Conservation (phyloP, 2,888 invertebrate genomes). For the Sicus ferrugineus region DNA sequence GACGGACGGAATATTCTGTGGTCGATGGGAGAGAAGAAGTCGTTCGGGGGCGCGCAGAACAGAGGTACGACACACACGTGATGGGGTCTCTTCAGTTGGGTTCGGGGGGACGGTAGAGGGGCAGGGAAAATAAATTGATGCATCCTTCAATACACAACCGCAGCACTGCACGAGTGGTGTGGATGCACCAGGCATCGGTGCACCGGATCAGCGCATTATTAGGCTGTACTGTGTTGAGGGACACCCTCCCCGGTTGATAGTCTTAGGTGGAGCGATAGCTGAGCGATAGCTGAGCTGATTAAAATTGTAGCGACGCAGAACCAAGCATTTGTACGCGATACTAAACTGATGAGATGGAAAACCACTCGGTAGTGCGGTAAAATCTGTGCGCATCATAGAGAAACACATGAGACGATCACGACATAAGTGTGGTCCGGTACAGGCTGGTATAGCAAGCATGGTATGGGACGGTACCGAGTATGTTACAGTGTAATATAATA, state of each 20-base stretch:
- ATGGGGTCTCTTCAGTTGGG: not conserved
- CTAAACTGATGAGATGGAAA: too few relatives aligned
- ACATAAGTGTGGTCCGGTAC: too few relatives aligned
- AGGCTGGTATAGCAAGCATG: too few relatives aligned
- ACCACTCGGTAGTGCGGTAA: too few relatives aligned
- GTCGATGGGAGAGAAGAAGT: not conserved
- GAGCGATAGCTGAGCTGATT: constrained; percentile 41
- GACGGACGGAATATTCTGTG: not conserved
- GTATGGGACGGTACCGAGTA: too few relatives aligned
- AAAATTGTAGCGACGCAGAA: constrained; percentile 42
- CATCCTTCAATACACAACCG: constrained; percentile 17
- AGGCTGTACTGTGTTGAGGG: not conserved
- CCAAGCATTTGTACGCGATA: not conserved
- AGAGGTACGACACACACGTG: not conserved
- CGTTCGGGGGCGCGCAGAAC: not conserved
- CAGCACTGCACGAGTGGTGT: too few relatives aligned
- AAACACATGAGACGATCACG: too few relatives aligned
- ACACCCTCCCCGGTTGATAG: constrained; percentile 3
- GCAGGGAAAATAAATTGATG: constrained; percentile 27
- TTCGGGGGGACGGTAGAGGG: too few relatives aligned
- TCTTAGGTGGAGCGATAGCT: not conserved
- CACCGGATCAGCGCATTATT: not conserved
- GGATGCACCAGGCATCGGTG: not conserved
- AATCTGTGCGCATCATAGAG: too few relatives aligned
- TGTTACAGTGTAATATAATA: too few relatives aligned